Percentiles rank a stretch among this genome's conserved stretches.
phyloP scores from a whole-genome alignment of 2,797 vertebrate genomes.

The Anisognathus igniventris region DNA sequence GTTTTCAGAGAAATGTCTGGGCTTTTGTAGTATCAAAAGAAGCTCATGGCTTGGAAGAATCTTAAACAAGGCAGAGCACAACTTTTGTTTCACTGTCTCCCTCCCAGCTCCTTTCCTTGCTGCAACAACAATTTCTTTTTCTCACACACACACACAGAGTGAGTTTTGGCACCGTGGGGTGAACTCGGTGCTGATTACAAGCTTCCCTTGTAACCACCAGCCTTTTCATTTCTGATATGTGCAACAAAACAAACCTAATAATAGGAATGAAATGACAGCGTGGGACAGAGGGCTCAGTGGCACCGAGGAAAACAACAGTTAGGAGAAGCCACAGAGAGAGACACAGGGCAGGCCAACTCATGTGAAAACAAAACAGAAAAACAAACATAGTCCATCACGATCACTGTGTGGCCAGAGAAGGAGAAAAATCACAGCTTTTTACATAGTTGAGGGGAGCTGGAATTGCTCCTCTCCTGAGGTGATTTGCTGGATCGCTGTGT shows the following conservation, averaged over 20 bases:
- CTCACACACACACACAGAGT: background rate
- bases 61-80: slow-evolving; percentile 1
- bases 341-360: slow-evolving; percentile 55
- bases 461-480: background rate
- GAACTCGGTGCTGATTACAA: slow-evolving; percentile 71
- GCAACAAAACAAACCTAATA: slow-evolving; percentile 73
- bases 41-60: slow-evolving; percentile 41
- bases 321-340: slow-evolving; percentile 65
- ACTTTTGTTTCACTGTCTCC: background rate
- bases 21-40: slow-evolving; percentile 11
- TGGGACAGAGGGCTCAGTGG: slow-evolving; percentile 59
- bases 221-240: slow-evolving; percentile 74
- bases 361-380: slow-evolving; percentile 58
- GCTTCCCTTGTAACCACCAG: slow-evolving; percentile 66
- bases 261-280: slow-evolving; percentile 72
- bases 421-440: slow-evolving; percentile 54
- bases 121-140: slow-evolving; percentile 26
- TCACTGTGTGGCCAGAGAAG: slow-evolving; percentile 3
- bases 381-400: slow-evolving; percentile 21
- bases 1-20: slow-evolving; percentile 12
- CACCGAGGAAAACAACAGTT: slow-evolving; percentile 66
- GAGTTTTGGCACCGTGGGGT: slow-evolving; percentile 62
- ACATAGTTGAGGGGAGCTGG: background rate
- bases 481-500: background rate
- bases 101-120: background rate